Evolutionary conservation across 2,888 invertebrate species (phyloP).

Genomic region (Eledona agricola): DNA sequence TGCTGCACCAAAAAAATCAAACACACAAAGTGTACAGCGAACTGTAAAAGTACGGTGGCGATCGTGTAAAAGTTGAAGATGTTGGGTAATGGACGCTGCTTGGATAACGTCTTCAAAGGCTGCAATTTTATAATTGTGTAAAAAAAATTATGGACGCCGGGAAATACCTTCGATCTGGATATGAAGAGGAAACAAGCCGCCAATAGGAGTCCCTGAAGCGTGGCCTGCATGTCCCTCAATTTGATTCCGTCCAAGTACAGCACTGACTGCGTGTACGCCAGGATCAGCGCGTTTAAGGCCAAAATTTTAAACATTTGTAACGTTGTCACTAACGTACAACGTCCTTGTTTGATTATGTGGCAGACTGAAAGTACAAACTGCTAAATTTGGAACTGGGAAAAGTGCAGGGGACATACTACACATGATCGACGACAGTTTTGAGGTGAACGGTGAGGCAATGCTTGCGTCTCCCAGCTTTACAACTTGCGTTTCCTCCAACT

Average conservation of each 20-base stretch:
- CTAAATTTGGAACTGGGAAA: too few relatives aligned
- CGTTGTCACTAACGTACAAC: conserved; percentile 98
- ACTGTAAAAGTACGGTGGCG: conserved; percentile 92
- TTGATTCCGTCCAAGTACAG: conserved; percentile 98
- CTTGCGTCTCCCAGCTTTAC: conserved; percentile 98
- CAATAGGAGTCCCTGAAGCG: conserved; percentile 92
- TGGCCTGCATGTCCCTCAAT: conserved; percentile 97
- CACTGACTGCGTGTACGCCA: conserved; percentile 98
- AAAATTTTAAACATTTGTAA: conserved; percentile 99
- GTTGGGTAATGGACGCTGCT: conserved; percentile 94
- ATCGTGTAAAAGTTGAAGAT: conserved; percentile 99
- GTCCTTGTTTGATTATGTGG: conserved; percentile 98
- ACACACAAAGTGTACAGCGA: conserved; percentile 92
- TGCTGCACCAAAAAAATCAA: conserved; percentile 89
- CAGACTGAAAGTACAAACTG: conserved; percentile 95
- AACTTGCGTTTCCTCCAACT: conserved; percentile 85
- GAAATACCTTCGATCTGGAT: conserved; percentile 89
- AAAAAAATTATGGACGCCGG: not conserved
- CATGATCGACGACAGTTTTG: conserved; percentile 93
- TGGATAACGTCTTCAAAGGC: conserved; percentile 92
- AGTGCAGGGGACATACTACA: conserved; percentile 87
- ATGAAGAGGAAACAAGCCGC: conserved; percentile 99
- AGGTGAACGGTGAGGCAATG: conserved; percentile 99
- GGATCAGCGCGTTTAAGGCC: conserved; percentile 95
- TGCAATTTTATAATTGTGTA: conserved; percentile 52